Evolutionary conservation across 2,113 vertebrate genomes (phyloP), one percentile per base, ranked within the genome.

Genomic region (Prietella phreatophila): DNA sequence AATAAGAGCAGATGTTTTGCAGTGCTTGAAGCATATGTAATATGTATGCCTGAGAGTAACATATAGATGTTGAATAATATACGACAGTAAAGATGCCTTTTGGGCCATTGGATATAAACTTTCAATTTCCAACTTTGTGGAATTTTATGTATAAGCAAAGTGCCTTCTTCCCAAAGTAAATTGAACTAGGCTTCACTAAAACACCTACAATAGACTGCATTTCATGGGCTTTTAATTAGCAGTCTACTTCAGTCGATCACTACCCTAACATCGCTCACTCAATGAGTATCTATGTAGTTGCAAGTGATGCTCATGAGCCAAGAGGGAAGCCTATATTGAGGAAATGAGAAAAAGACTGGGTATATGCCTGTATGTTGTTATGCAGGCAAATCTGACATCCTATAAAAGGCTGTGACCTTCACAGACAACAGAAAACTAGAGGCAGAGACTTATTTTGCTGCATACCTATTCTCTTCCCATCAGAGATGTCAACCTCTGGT

Each of bases 391-490:
- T 65, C 58, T 65, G 30, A 30, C 36, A 80, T 80, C 5, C 7
- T 53, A 36, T 14, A 81, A 69, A 47, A 80, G 3, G 19, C 39
- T 22, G 65, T 39, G 5, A 30, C 36, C 22, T 7, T 47, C 20
- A 83, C 27, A 84, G 15, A 50, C 17, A 69, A 53, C 3, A 60
- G 20, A 22, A 81, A 22, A 58, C 8, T 27, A 47, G 39, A 55
- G 19, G 36, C 36, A 33, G 39, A 22, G 81, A 61, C 22, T 9
- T 78, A n/a, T 14, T 82, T 56, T 42, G n/a, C 27, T 61, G 5
- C 11, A 94, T 96, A 98, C 98, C 97, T 97, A 99, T 99, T 96
- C 97, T 97, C 92, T 99, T 99, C 95, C 97, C 96, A 93, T 99
- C 98, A 8, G 97, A 95, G 94, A 99, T 99, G 95, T 99, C 97